Evolutionary conservation across 2,113 vertebrate species (phyloP), one percentile per base, ranked within the genome.

Genomic region (Festucalex cinctus): DNA sequence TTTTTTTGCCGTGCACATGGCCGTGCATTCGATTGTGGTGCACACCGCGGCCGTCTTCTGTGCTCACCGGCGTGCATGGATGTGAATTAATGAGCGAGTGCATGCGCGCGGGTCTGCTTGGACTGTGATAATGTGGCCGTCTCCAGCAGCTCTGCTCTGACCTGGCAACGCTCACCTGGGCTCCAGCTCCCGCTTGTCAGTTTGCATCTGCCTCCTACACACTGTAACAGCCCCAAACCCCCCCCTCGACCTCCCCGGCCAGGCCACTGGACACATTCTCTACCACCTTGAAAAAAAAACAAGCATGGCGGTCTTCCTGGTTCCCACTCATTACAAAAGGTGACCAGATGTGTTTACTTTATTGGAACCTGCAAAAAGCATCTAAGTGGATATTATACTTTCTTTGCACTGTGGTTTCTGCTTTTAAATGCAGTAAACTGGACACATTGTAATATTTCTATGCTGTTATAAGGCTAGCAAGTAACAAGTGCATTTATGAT

Each of bases 151-250:
- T 44, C 28, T 49, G 49, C 41, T 65, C 77, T 76, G 70, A 62
- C 85, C 67, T 83, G 75, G 76, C 65, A 73, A 80, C 70, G 79
- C 82, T 89, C 85, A 89, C 83, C 90, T 88, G 87, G 65, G 82
- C 76, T 74, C 73, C 80, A 65, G 81, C 61, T 78, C 26, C 56
- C 65, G 73, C 84, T 46, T 88, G 88, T 88, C 89, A 89, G 69
- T 73, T 88, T 64, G 68, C 77, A 87, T 89, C 86, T 83, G 71
- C 77, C 63, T 84, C 61, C 51, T 41, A 20, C 0, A 68, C 70
- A 46, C 69, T 49, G 73, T 24, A 24, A 57, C 54, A 32, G 26
- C 81, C 82, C 77, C 69, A 70, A 80, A 76, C 75, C 69, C 51
- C 66, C 6, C 68, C 70, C 72, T 63, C 37, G 75, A 86, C 84